Percentiles rank a stretch among this genome's conserved stretches.
These are phyloP conservation scores for Ylistrum balloti DNA, from an alignment of 1,140 invertebrate species.

Conservation along the genomic window DNA sequence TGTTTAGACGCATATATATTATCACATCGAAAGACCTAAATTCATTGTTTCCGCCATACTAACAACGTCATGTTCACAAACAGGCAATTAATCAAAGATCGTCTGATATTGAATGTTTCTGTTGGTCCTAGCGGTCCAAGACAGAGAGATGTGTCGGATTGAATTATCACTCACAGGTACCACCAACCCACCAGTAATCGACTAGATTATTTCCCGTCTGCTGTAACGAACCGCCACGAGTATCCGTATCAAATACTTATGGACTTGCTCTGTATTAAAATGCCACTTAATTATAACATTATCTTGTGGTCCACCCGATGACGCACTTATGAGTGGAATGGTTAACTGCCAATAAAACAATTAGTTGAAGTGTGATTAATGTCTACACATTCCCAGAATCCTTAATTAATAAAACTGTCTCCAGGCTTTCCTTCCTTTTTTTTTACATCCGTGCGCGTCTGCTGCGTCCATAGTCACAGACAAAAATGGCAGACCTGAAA, in stretches of 20 bases:
- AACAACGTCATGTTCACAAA: no score
- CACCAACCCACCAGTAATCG: not conserved
- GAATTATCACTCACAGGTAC: not conserved
- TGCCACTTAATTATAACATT: not conserved
- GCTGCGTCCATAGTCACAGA: not conserved
- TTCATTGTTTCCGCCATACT: no score
- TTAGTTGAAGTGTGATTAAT: not conserved
- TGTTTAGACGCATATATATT: no score
- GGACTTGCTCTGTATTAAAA: not conserved
- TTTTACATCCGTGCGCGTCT: not conserved
- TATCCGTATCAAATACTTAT: not conserved
- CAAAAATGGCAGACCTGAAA: not conserved
- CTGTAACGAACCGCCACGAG: not conserved
- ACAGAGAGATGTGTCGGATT: not conserved
- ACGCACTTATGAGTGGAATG: not conserved
- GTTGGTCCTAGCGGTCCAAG: not conserved
- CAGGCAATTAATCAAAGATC: no score
- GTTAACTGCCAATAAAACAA: not conserved
- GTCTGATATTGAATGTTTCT: no score
- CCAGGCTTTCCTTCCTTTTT: not conserved
- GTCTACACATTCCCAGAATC: not conserved
- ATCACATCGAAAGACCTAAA: no score
- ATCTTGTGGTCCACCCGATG: not conserved
- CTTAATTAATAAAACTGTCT: not conserved
- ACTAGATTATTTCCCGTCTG: not conserved